Conservation (phyloP, 2,113 vertebrate species). For the Nannobrachium achirus region DNA sequence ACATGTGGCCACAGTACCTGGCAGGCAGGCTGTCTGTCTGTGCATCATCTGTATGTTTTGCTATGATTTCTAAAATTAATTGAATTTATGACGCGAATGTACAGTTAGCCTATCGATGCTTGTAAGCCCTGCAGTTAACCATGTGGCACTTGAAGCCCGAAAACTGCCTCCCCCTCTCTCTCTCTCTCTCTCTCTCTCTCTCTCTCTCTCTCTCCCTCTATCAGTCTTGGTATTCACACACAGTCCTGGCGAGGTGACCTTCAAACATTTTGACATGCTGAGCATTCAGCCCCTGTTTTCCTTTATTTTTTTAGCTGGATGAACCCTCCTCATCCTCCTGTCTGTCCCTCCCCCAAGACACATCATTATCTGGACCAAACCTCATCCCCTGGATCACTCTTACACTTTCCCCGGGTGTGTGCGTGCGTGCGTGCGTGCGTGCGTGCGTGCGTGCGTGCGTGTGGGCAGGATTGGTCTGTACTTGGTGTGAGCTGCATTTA, state of each 20-base stretch:
- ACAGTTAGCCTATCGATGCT: too few species aligned
- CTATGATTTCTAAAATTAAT: too few species aligned
- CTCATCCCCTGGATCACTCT: conserved; percentile 15
- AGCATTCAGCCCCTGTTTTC: conserved; percentile 43
- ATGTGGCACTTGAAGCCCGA: too few species aligned
- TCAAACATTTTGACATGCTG: conserved; percentile 23
- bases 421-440: not conserved
- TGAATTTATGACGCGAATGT: too few species aligned
- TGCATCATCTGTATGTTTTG: too few species aligned
- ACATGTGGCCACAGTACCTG: too few species aligned
- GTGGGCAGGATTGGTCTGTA: not conserved
- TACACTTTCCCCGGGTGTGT: not conserved
- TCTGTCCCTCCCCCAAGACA: too few species aligned
- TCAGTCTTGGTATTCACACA: conserved; percentile 6
- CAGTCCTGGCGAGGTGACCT: conserved; percentile 32
- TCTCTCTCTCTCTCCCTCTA: not conserved
- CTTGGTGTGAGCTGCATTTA: too few species aligned
- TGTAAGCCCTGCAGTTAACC: too few species aligned
- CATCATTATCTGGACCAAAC: conserved; percentile 58
- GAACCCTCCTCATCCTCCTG: conserved; percentile 30
- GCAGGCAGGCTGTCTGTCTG: too few species aligned
- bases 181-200: conserved; percentile 8
- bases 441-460: not conserved
- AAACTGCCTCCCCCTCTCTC: conserved; percentile 12
- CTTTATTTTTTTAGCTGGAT: conserved; percentile 19